Evolutionary conservation across 2,797 vertebrate genomes (phyloP), one percentile per base, ranked within the genome.

Genomic region (Garrulus glandarius): DNA sequence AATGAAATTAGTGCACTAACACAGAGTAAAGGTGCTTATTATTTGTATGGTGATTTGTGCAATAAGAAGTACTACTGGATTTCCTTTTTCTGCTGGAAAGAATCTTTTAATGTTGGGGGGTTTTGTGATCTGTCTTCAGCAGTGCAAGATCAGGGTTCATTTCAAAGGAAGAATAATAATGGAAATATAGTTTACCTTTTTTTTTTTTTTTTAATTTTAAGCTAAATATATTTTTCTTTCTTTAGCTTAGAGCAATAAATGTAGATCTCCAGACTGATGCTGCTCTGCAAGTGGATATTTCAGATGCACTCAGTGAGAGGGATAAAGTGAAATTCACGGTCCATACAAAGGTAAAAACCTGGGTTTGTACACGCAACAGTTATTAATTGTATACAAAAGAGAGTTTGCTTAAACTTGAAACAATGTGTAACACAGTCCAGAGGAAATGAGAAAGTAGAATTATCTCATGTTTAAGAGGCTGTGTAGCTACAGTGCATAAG

Each of bases 301-400:
- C 99, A 10, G 99, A 99, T 87, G 99, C 99, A 60, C 98, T 99
- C 77, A 99, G 99, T 78, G 99, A 99, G 96, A 98, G 99, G 93
- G 99, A 99, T 98, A 99, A 99, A 98, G 99, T 99, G 92, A 99
- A 99, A 97, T 99, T 99, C 96, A 99, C 99, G 20, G 99, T 99
- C 76, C 99, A 99, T 97, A 99, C 99, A 88, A 99, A 99, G 99
- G 99, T 99, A 97, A 97, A 88, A 91, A 63, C 49, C 65, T 92
- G 72, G 19, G n/a, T 92, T 93, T 95, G 32, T 75, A 27, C 10
- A 37, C 0, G 24, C 8, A 71, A 4, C 2, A 5, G 23, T 49
- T 81, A 15, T 32, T 94, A 36, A 68, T 87, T 93, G 43, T 9
- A 13, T 41, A n/a, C 47, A 30, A 75, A 57, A 77, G 27, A 83